A percentile compares a stretch with the other conserved stretches of the same genome.
phyloP scores from a whole-genome alignment of 2,888 invertebrate genomes.

The Listrodromus nycthemerus region DNA sequence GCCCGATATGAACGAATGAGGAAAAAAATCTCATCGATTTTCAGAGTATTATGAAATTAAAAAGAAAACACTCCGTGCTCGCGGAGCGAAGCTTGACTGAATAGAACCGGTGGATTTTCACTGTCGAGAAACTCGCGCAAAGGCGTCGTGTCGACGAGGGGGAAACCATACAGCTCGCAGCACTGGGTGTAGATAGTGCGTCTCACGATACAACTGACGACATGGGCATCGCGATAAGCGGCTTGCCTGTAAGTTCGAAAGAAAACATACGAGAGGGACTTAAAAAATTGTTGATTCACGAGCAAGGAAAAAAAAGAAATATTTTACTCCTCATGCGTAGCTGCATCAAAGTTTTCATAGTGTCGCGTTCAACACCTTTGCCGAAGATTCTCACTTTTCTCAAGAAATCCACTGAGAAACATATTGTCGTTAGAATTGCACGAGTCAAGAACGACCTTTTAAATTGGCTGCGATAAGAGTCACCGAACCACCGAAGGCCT shows the following conservation, averaged over 20 bases:
- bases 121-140: neutral
- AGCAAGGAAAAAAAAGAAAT: neutral
- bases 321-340: too few relatives aligned
- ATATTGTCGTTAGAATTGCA: too few relatives aligned
- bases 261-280: constrained; percentile 1
- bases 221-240: constrained; percentile 9
- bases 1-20: neutral
- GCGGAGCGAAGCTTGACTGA: constrained; percentile 15
- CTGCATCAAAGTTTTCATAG: too few relatives aligned
- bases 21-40: neutral
- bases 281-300: neutral
- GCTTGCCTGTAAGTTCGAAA: constrained; percentile 4
- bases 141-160: constrained; percentile 17
- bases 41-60: neutral
- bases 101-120: neutral
- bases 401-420: too few relatives aligned
- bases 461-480: too few relatives aligned
- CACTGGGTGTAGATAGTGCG: neutral
- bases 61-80: constrained; percentile 12
- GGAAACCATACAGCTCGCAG: constrained; percentile 41
- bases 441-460: too few relatives aligned
- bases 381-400: too few relatives aligned
- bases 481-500: too few relatives aligned
- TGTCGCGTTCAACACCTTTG: too few relatives aligned
- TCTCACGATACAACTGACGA: constrained; percentile 38